Percentiles rank a stretch among this genome's conserved stretches.
Conservation (phyloP, 2,888 invertebrate genomes). For the Hoplodrina ambigua region DNA sequence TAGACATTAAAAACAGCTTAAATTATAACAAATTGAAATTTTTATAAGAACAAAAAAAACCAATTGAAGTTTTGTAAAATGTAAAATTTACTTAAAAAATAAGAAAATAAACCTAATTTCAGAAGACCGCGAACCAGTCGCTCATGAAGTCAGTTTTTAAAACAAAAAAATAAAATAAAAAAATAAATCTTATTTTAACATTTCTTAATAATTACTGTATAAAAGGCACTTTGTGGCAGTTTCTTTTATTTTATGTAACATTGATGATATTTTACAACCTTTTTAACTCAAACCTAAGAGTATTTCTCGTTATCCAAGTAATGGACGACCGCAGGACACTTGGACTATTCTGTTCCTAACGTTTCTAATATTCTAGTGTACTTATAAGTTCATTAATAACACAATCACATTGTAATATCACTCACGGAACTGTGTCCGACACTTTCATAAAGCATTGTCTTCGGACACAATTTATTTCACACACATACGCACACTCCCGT, state of each 20-base stretch:
- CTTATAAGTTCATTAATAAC: slow-evolving; percentile 85
- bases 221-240: slow-evolving; percentile 90
- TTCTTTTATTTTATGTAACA: slow-evolving; percentile 81
- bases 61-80: slow-evolving; percentile 61
- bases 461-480: slow-evolving; percentile 81
- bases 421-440: slow-evolving; percentile 85
- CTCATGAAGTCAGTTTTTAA: slow-evolving; percentile 69
- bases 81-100: slow-evolving; percentile 65
- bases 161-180: slow-evolving; percentile 61
- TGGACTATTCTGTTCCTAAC: slow-evolving; percentile 67
- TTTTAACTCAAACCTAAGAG: slow-evolving; percentile 81
- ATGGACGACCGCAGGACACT: slow-evolving; percentile 60
- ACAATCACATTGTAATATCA: slow-evolving; percentile 90
- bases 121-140: slow-evolving; percentile 86
- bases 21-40: slow-evolving; percentile 74
- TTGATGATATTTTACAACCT: slow-evolving; percentile 80
- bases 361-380: slow-evolving; percentile 83
- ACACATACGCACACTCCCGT: slow-evolving; percentile 79
- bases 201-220: slow-evolving; percentile 78
- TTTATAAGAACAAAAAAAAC: slow-evolving; percentile 66
- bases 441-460: slow-evolving; percentile 77
- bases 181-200: slow-evolving; percentile 70
- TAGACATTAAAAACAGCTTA: slow-evolving; percentile 82
- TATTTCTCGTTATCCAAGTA: slow-evolving; percentile 78
- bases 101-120: slow-evolving; percentile 72